Evolutionary conservation across 2,113 vertebrate genomes (phyloP).

Genomic region (Dasyornis broadbenti): DNA sequence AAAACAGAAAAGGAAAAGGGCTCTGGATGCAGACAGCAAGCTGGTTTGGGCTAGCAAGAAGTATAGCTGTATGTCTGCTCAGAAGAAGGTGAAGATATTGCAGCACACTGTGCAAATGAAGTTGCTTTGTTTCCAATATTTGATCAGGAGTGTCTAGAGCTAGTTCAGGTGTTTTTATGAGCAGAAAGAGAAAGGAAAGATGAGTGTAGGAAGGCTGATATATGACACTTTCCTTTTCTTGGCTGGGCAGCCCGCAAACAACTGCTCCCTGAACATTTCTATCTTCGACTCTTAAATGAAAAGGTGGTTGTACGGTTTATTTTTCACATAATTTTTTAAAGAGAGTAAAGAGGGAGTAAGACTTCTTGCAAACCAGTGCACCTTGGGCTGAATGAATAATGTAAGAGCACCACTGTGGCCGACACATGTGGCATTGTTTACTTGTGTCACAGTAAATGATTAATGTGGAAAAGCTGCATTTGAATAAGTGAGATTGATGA

Average conservation of each 20-base stretch:
- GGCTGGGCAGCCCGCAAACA: background rate
- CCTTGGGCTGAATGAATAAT: conserved; percentile 45
- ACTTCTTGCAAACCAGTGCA: background rate
- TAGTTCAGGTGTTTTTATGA: background rate
- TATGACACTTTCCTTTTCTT: background rate
- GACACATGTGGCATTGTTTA: conserved; percentile 68
- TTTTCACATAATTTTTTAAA: background rate
- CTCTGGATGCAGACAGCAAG: background rate
- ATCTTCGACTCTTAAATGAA: background rate
- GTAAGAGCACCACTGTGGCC: background rate
- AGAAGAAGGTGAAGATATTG: background rate
- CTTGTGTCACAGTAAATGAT: conserved; percentile 53
- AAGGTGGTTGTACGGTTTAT: background rate
- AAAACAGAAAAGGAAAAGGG: background rate
- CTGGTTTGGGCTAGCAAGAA: background rate
- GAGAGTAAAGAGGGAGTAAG: background rate
- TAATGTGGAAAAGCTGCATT: conserved; percentile 58
- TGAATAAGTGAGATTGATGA: conserved; percentile 53
- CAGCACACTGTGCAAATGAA: background rate
- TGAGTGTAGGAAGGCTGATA: background rate
- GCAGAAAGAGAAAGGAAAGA: background rate
- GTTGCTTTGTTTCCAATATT: background rate
- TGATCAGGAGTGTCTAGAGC: background rate
- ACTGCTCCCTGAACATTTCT: background rate
- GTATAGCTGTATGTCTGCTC: background rate